Evolutionary conservation across 2,888 invertebrate species (phyloP), one percentile per base, ranked within the genome.

Genomic region (Lingula anatina): DNA sequence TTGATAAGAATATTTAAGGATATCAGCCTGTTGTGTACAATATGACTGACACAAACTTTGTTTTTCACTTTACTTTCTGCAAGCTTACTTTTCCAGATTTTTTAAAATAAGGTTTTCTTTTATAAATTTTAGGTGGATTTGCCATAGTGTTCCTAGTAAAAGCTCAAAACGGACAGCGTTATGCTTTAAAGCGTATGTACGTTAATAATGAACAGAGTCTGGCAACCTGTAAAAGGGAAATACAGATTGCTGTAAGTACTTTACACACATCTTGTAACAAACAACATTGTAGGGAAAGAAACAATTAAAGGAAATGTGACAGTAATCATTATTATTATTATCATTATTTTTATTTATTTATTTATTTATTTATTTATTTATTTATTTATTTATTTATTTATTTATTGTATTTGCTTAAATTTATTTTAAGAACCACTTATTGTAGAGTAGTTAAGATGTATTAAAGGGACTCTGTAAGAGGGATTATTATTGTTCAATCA

Each of bases 161-260:
- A 76, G 84, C 84, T 64, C 83, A 82, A 51, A 75, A 76, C 58
- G 83, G 83, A 50, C 84, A 86, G 62, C 68, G 73, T 41, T 91
- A 87, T 81, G 93, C 93, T 45, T 83, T 93, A 53, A 93, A 93
- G 78, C 83, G 93, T 57, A 89, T 93, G 86, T 90, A 89, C 77
- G 91, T 93, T 62, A 91, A 91, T 78, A 91, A 89, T 79, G 89
- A 91, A 68, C 84, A 86, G 68, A 90, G 91, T 79, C 82, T 94
- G 66, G 86, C 86, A 75, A 88, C 90, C 59, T 90, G 89, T 66
- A 89, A 89, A 75, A 83, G 90, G 65, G 93, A 93, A 80, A 89
- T 90, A 75, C 89, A 90, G 79, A 92, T 94, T 78, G 87, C 90
- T 67, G 91, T 89, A 78, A 83, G 86, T 82, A 59, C 36, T 44